Conservation (phyloP, 2,888 invertebrate species). For the Lacanobia oleracea region DNA sequence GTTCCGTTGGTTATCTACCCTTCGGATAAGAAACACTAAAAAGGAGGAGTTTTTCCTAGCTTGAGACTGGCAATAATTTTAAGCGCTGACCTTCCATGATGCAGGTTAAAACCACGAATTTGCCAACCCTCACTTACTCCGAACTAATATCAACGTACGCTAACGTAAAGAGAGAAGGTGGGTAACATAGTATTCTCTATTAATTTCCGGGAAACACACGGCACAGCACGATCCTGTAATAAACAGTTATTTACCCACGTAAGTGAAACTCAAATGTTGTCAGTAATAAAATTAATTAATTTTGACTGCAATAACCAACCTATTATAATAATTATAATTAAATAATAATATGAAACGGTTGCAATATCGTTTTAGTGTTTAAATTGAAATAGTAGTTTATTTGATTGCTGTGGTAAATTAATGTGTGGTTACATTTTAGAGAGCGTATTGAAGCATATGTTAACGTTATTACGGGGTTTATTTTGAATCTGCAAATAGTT, state of each 20-base stretch:
- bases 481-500: too few species aligned
- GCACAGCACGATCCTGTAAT: background rate
- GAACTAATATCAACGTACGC: background rate
- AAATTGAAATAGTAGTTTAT: slow-evolving; percentile 7
- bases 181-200: background rate
- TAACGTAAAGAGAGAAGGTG: too few species aligned
- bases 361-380: background rate
- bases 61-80: too few species aligned
- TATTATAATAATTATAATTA: background rate
- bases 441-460: slow-evolving; percentile 7
- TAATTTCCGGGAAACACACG: slow-evolving; percentile 18
- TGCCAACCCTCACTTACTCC: background rate
- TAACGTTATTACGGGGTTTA: background rate
- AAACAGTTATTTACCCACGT: slow-evolving; percentile 1
- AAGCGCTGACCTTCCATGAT: background rate
- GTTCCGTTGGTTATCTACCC: too few species aligned
- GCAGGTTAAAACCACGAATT: background rate
- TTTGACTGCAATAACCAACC: slow-evolving; percentile 1
- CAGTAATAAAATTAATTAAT: slow-evolving; percentile 16
- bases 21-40: too few species aligned
- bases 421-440: slow-evolving; percentile 12
- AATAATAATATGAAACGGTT: background rate
- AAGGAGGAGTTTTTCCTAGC: too few species aligned
- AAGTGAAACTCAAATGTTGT: slow-evolving; percentile 11
- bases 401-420: slow-evolving; percentile 9